Conservation (phyloP, 2,113 vertebrate genomes). For the Mus musculus region GRCm39 chr2:125844501-125845000, state of each 20-base stretch:
- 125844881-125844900: not conserved
- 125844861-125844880: not conserved
- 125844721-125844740: not conserved
- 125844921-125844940: not conserved
- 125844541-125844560: not conserved
- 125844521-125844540: not conserved
- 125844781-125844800: not conserved
- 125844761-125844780: not conserved
- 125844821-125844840: not conserved
- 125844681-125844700: not conserved
- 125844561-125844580: not conserved
- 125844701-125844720: not conserved
- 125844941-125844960: not conserved
- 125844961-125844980: not conserved
- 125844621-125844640: not conserved
- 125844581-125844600: not conserved
- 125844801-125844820: too few species aligned
- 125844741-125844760: not conserved
- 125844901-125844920: not conserved
- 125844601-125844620: not conserved
- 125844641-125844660: not conserved
- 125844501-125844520: not conserved
- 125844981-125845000: not conserved
- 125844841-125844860: slow-evolving; percentile 33
- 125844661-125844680: not conserved